Base-by-base conservation (phyloP, 2,113 vertebrate species). In the Chitala chitala region DNA sequence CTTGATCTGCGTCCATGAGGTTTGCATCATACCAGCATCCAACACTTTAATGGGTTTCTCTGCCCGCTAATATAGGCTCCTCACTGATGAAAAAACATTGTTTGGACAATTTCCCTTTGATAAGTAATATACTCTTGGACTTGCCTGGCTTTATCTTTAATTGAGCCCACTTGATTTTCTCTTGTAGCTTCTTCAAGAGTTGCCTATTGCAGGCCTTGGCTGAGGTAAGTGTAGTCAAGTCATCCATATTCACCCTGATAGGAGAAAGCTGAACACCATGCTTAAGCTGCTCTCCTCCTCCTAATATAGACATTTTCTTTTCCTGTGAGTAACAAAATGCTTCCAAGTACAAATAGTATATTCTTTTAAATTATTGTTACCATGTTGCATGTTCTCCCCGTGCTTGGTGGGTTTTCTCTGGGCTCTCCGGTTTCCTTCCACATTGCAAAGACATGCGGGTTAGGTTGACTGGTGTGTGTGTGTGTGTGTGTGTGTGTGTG, bases 31-130 rank as follows among this genome's bases (percentile, higher is more conserved):
- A 78, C 24, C 71, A 72, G n/a, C 71, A 63, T 8, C 68, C 50
- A 3, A 72, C 71, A 55, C 48, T 80, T 15, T 78, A 9, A 80
- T 22, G 1, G 72, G 66, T 4, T 78, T 54, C 3, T 78, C 59
- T 17, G 61, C 61, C 1, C n/a, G 66, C 72, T 8, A 61, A 63
- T 13, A 75, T 77, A 26, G 69, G 56, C 42, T n/a, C 42, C 44
- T 56, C 44, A 8, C 20, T 44, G 2, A 71, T 10, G 44, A 33
- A n/a, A 66, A 75, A 38, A n/a, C 73, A 54, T 55, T 75, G 68
- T 15, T 53, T 55, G 51, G 55, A 31, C n/a, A 71, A 38, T 48
- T 53, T 26, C 4, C 68, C 68, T 48, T 61, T 75, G 4, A 76
- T 55, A 1, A 76, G 59, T 15, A n/a, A n/a, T n/a, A n/a, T 70